A percentile compares a stretch with the other conserved stretches of the same genome.
Conservation (phyloP, 2,888 invertebrate genomes). For the Cremastinae sp. region DNA sequence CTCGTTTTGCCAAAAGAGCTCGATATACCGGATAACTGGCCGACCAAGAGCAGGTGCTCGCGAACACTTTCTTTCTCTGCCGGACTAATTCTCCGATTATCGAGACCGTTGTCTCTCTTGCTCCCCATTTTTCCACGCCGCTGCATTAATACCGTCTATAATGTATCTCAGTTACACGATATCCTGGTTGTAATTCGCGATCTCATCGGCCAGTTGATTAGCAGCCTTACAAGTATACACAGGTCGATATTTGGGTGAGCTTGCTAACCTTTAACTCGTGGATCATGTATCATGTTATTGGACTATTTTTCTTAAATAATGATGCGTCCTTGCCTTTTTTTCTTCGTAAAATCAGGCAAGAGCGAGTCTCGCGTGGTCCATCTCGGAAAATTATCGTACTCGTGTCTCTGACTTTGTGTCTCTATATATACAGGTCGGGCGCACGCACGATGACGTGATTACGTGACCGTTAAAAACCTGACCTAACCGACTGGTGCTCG, state of each 20-base stretch:
- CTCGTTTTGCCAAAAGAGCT: slow-evolving; percentile 42
- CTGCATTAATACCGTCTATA: slow-evolving; percentile 32
- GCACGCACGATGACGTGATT: slow-evolving; percentile 77
- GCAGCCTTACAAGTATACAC: slow-evolving; percentile 2
- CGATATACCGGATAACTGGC: slow-evolving; percentile 39
- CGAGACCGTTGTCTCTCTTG: slow-evolving; percentile 54
- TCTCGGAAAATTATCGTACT: slow-evolving; percentile 47
- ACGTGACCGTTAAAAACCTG: slow-evolving; percentile 78
- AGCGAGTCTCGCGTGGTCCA: slow-evolving; percentile 76
- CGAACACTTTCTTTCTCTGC: slow-evolving; percentile 35
- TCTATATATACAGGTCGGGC: slow-evolving; percentile 46
- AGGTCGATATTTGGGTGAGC: background rate
- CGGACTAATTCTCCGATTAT: slow-evolving; percentile 67
- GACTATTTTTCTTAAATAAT: no score
- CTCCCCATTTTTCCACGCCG: slow-evolving; percentile 51
- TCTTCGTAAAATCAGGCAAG: no score
- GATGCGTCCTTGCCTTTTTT: no score
- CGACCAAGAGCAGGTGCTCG: slow-evolving; percentile 64
- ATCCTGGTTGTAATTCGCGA: slow-evolving; percentile 39
- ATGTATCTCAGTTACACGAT: slow-evolving; percentile 49
- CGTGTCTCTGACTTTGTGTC: slow-evolving; percentile 8
- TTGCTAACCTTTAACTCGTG: no score
- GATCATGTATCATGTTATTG: no score
- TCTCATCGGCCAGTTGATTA: slow-evolving; percentile 16
- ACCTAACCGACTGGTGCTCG: slow-evolving; percentile 72